Base-by-base conservation (phyloP, 1,140 invertebrate species). In the Bombus waltoni region DNA sequence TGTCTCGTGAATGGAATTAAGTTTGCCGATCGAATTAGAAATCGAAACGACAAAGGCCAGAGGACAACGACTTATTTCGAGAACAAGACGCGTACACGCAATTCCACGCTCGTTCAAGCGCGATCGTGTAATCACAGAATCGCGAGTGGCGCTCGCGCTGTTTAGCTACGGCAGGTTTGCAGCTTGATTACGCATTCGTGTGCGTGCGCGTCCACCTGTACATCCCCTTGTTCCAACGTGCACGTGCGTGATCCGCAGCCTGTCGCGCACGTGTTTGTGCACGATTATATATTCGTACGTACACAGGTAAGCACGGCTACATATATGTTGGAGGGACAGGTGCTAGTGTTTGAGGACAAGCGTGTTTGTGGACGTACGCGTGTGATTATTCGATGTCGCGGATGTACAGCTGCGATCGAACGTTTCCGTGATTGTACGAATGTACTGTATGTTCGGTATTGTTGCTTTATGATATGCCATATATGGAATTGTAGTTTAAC, bases 141-240 rank as follows among this genome's bases (percentile, higher is more conserved):
- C 83, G 75, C 53, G 65, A 47, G 18, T 25, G 28, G 42, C 22
- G 11, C 3, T 32, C 53, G 53, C 76, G 68, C 76, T 65, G 68
- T 85, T 85, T 73, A 72, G 57, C 53, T 57, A 85, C 40, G 32
- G 18, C 71, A 32, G 11, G 68, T 85, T 85, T 85, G 77, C 76
- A 80, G 57, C 42, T 85, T 68, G 68, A 85, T 85, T 80, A 80
- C 76, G 42, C 42, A 80, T 85, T 62, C 83, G 83, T 84, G 53
- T 84, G 76, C 83, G 68, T 65, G 77, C 40, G 32, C 42, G 35
- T 42, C 42, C 83, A 85, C 68, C 76, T 80, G 83, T 72, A 68
- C 66, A 25, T 40, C 76, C 57, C 1, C 83, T 72, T 62, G 75
- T 72, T 44, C 10, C 57, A 18, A 11, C 28, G 42, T 59, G 76